Conservation (phyloP, 2,797 vertebrate genomes). For the Liparis tanakae region DNA sequence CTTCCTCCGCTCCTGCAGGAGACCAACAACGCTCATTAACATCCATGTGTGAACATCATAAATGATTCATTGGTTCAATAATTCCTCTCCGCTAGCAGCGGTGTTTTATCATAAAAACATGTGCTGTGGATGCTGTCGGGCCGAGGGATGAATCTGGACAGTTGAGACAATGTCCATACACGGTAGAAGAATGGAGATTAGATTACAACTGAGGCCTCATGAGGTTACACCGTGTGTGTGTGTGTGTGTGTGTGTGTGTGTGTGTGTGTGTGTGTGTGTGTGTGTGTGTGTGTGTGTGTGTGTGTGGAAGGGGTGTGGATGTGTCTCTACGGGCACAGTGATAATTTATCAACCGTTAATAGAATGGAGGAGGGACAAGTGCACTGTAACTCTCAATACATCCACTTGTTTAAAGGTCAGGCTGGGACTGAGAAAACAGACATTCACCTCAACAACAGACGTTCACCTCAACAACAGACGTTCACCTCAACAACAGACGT, state of each 20-base stretch:
- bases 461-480: too few species aligned
- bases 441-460: slow-evolving; percentile 15
- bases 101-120: slow-evolving; percentile 37
- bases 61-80: slow-evolving; percentile 73
- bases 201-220: slow-evolving; percentile 38
- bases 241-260: slow-evolving; percentile 2
- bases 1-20: slow-evolving; percentile 71
- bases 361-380: slow-evolving; percentile 49
- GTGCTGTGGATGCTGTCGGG: slow-evolving; percentile 20
- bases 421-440: slow-evolving; percentile 34
- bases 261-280: slow-evolving; percentile 29
- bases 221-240: slow-evolving; percentile 17
- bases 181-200: slow-evolving; percentile 6
- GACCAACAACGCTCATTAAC: slow-evolving; percentile 67
- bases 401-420: slow-evolving; percentile 66
- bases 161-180: slow-evolving; percentile 25
- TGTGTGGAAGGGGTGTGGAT: slow-evolving; percentile 18
- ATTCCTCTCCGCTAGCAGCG: slow-evolving; percentile 43
- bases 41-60: slow-evolving; percentile 62
- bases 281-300: slow-evolving; percentile 19
- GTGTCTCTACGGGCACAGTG: slow-evolving; percentile 62
- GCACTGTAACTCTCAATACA: slow-evolving; percentile 66
- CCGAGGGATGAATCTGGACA: slow-evolving; percentile 19
- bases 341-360: slow-evolving; percentile 69
- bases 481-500: too few species aligned